Base-by-base conservation (phyloP, 2,888 invertebrate genomes). In the Andrena fulva region DNA sequence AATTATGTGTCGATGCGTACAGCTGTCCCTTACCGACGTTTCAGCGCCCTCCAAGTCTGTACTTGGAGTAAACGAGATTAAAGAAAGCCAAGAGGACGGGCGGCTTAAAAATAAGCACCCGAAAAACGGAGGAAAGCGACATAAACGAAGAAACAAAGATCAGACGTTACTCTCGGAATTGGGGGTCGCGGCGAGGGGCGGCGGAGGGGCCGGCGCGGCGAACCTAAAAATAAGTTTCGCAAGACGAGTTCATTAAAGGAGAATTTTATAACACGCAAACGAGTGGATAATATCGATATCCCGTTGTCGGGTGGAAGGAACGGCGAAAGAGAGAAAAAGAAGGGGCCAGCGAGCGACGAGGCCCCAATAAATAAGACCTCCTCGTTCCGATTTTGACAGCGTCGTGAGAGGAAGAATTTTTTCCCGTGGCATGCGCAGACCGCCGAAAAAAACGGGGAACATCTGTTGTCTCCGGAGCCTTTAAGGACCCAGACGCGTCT, bases 321-420 rank as follows among this genome's bases (percentile, higher is more conserved):
- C 29, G 35, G n/a, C 16, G 52, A 68, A 83, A 67, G 59, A 75
- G 54, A 72, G 66, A 63, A 80, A 68, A 74, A 59, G 27, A 62
- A 62, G 5, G 20, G 48, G 59, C 69, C 27, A 71, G 52, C 42
- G 56, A 50, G 74, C 70, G 68, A 75, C 79, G 77, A 77, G 83
- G 77, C 67, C 29, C 69, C 78, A 85, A 89, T 90, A 89, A 90
- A 89, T 90, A 89, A 89, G 83, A 84, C 60, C 83, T 87, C 67
- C 74, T 74, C 76, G 69, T 70, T 48, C 27, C 77, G 82, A 90
- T 87, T 90, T 90, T 89, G 89, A 87, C 85, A 85, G 77, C 80
- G 78, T 64, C 76, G 78, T 71, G 78, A 82, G 79, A 84, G 71
- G 85, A 79, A 84, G 83, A 85, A 85, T 77, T 85, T 89, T 90